Evolutionary conservation across 2,797 vertebrate genomes (phyloP), one percentile per base, ranked within the genome.

Genomic region (Eupleurogrammus muticus): DNA sequence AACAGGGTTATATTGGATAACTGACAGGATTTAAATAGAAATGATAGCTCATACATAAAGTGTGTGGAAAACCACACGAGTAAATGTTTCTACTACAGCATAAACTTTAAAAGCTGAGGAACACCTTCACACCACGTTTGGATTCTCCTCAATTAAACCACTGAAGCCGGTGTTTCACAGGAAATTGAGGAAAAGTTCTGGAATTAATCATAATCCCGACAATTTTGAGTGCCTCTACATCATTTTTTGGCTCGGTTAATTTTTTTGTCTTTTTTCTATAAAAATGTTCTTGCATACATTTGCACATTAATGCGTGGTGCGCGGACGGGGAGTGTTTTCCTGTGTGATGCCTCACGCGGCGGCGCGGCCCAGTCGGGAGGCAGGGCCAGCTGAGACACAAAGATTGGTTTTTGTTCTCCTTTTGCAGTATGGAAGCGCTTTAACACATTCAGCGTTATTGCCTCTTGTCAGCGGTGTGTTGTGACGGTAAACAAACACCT

Each of bases 161-260:
- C 68, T 59, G 52, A 86, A 85, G 72, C 81, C 69, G 84, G 88
- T 88, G 83, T 86, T 87, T 89, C 73, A 94, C 89, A 92, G 95
- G 94, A 96, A 96, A 96, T 95, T 94, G 95, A 96, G 95, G 93
- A 96, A n/a, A 97, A 95, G 81, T 89, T 89, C 70, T 82, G 94
- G 97, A 97, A 97, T 99, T 98, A 98, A 97, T 98, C 96, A 97
- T 97, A 97, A 99, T 99, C 96, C 96, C 94, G 94, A 96, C 95
- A 96, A 97, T 97, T n/a, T 97, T 95, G 96, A 97, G 96, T 95
- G 96, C 83, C 84, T 87, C 90, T 90, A 82, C 87, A 91, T 94
- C 90, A 94, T 94, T 93, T 94, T 94, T 93, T 94, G 91, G 87
- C 96, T 97, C 95, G 93, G 96, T 98, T 96, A 98, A n/a, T n/a